Base-by-base conservation (phyloP, 2,113 vertebrate species). In the Anseranas semipalmata region DNA sequence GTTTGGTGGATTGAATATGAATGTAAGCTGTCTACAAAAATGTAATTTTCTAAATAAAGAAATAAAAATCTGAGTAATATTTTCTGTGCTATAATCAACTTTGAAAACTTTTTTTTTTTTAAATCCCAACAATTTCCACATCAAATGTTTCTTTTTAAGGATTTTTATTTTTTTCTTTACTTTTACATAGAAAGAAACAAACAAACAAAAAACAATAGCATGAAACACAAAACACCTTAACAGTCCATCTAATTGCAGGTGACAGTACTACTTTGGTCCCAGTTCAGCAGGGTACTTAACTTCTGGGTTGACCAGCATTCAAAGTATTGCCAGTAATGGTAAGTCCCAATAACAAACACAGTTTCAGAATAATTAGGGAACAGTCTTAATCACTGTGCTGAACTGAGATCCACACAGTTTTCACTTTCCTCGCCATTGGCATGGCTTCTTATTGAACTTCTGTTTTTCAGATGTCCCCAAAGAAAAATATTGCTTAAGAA, bases 1-100 rank as follows among this genome's bases (percentile, higher is more conserved):
- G 66, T 66, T 71, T 86, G 15, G 14, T 46, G 27, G 39, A 55
- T 46, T 55, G 48, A 89, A 78, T 60, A 33, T 63, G 83, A 98
- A 71, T 97, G 97, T 65, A 98, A 98, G 80, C 97, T 98, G 95
- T 97, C 98, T 92, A 97, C 4, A 71, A 35, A 88, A 92, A 56
- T 15, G 3, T 12, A 55, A 37, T 65, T 80, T 62, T 48, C 10
- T 52, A 66, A 59, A 68, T 21, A 63, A 68, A 53, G 15, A 50
- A 48, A 70, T 28, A 62, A 37, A 72, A n/a, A 10, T 15, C 62
- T 21, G 20, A 90, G 14, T 11, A 46, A 7, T 1, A 75, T 60
- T 73, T 72, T 43, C 30, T 72, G 2, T 37, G 5, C 0, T 48
- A 39, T 8, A 43, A 15, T 78, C 30, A 63, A 8, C 15, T 43